Percentiles rank a stretch among this genome's conserved stretches.
Evolutionary conservation across 2,888 invertebrate genomes (phyloP).

Genomic region (Reticulitermes lucifugus): DNA sequence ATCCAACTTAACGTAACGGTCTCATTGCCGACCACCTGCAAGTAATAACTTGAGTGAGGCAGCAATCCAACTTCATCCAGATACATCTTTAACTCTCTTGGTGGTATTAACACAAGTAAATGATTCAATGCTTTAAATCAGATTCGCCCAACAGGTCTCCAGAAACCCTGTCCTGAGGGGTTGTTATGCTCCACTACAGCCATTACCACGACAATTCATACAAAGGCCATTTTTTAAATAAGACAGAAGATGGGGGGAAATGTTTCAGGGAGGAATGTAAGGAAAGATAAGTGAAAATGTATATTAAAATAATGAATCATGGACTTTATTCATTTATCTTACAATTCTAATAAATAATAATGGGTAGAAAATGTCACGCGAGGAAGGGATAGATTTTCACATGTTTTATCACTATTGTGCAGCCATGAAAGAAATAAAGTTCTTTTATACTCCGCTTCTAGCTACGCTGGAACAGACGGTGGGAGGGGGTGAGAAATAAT

Average conservation of each 20-base stretch:
- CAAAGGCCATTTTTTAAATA: neutral
- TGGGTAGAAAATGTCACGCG: neutral
- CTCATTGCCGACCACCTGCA: neutral
- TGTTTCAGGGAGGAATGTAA: neutral
- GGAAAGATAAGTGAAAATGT: neutral
- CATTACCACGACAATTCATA: conserved; percentile 7
- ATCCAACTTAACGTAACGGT: neutral
- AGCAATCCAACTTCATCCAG: neutral
- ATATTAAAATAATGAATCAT: conserved; percentile 28
- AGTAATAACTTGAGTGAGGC: neutral
- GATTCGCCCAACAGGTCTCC: neutral
- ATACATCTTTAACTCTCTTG: neutral
- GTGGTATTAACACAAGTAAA: neutral
- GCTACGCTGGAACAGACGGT: neutral
- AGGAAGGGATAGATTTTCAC: conserved; percentile 2
- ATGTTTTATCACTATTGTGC: conserved; percentile 25
- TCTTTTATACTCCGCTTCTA: conserved; percentile 12
- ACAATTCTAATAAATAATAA: conserved; percentile 1
- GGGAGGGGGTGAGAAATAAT: conserved; percentile 6
- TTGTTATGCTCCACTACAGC: neutral
- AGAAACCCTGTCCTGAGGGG: neutral
- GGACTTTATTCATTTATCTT: conserved; percentile 12
- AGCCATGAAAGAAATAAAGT: conserved; percentile 14
- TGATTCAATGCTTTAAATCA: neutral
- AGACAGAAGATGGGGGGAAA: neutral